phyloP scores from a whole-genome alignment of 1,140 invertebrate species.

The Ceratosolen fusciceps region DNA sequence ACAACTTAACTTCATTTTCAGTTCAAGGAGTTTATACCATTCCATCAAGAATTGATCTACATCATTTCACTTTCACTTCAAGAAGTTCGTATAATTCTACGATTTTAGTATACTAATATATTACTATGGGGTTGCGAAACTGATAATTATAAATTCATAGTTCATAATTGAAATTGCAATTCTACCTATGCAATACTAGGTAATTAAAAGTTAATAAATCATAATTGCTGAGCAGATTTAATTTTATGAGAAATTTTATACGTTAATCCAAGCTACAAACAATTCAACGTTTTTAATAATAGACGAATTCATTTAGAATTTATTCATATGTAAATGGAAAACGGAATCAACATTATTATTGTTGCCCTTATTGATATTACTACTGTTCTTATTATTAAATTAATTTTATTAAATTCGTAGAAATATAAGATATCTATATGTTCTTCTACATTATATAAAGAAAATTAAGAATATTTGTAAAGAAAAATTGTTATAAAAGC shows the following conservation, averaged over 20 bases:
- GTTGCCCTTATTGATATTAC: no score
- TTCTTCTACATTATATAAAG: no score
- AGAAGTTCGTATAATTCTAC: slow-evolving; percentile 8
- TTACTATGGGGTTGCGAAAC: neutral
- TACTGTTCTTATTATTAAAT: no score
- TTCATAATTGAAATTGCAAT: slow-evolving; percentile 4
- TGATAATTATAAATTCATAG: slow-evolving; percentile 22
- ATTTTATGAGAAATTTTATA: neutral
- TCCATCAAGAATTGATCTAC: neutral
- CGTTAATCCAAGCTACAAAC: no score
- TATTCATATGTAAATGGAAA: no score
- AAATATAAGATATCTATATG: no score
- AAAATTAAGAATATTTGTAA: no score
- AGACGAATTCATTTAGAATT: no score
- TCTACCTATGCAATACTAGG: neutral
- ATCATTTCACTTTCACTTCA: slow-evolving; percentile 5
- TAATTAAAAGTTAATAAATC: slow-evolving; percentile 17
- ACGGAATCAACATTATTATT: no score
- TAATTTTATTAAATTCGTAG: no score
- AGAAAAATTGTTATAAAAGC: no score
- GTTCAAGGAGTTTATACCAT: neutral
- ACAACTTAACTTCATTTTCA: slow-evolving; percentile 8
- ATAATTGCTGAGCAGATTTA: neutral
- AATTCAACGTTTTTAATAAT: no score
- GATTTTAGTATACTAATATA: neutral